A percentile compares a stretch with the other conserved stretches of the same genome.
Evolutionary conservation across 2,797 vertebrate genomes (phyloP).

Genomic region (Dendrocincla tyrannina): DNA sequence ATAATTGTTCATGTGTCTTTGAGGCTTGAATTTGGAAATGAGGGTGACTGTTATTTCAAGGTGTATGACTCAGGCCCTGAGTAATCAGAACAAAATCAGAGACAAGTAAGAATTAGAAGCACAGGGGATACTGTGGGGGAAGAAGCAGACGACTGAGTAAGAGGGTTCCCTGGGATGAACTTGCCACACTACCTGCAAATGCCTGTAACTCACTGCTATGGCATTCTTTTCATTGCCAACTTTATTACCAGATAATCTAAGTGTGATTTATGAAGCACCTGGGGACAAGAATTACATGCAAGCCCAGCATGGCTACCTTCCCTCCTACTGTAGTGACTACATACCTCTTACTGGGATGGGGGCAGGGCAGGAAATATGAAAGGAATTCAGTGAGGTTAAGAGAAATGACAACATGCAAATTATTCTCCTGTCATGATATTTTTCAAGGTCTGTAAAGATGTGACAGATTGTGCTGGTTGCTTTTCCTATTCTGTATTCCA

Average conservation of each 20-base stretch:
- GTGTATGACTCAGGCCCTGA: slow-evolving; percentile 26
- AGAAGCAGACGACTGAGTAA: background rate
- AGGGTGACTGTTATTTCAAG: background rate
- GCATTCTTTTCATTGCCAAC: background rate
- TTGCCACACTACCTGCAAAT: background rate
- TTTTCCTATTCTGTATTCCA: background rate
- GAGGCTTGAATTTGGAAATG: slow-evolving; percentile 24
- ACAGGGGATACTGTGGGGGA: background rate
- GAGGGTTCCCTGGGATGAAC: slow-evolving; percentile 9
- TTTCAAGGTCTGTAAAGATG: background rate
- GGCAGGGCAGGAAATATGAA: background rate
- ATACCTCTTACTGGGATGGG: background rate
- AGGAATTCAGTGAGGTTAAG: background rate
- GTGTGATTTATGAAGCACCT: slow-evolving; percentile 2
- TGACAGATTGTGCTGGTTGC: slow-evolving; percentile 8
- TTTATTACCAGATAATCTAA: slow-evolving; percentile 2
- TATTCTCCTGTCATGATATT: background rate
- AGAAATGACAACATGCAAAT: background rate
- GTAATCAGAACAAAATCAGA: slow-evolving; percentile 25
- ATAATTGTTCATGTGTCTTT: background rate
- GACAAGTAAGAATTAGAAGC: background rate
- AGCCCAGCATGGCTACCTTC: background rate
- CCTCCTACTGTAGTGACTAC: background rate
- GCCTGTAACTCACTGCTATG: background rate
- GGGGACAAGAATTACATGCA: background rate